Evolutionary conservation across 2,888 invertebrate species (phyloP), one percentile per base, ranked within the genome.

Genomic region (Temnothorax ravouxi): DNA sequence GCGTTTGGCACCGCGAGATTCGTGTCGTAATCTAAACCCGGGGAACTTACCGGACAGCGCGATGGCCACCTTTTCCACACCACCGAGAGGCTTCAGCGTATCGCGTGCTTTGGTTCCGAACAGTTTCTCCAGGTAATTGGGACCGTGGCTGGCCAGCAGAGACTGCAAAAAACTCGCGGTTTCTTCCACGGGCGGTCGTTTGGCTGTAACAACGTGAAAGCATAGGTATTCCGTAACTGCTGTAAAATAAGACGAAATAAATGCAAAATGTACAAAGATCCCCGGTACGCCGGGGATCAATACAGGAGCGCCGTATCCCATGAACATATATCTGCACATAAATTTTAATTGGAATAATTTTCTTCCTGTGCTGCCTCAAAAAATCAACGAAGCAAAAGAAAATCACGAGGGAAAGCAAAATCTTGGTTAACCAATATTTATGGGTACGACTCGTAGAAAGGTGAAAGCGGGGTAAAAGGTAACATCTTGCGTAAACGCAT

Each of bases 181-280:
- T 95, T 99, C 99, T 95, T 99, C 99, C 50, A 99, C 99, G 74
- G 99, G 99, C 91, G 99, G 99, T 93, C 99, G 96, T 95, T 99
- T 99, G 34, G 99, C 99, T 98, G 95, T 29, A 93, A 88, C 90
- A 83, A 88, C 21, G 84, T 86, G 75, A 79, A 47, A 44, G 21
- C 9, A 13, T 25, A 25, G 25, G 25, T 25, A 64, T 50, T 64
- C 8, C 56, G n/a, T 56, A 47, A 2, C 38, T 4, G 18, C 18
- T 59, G 18, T n/a, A 50, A 38, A 66, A 29, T 38, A 15, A 67
- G 9, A 25, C 52, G 3, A 52, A 15, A 25, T 1, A 41, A 59
- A 21, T 25, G 25, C 25, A 41, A 34, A 59, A 18, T 29, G 56
- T 6, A 59, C 4, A 29, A 1, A 25, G 25, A 44, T 29, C 0